Base-by-base conservation (phyloP, 2,797 vertebrate species). In the Pseudochirops corinnae region DNA sequence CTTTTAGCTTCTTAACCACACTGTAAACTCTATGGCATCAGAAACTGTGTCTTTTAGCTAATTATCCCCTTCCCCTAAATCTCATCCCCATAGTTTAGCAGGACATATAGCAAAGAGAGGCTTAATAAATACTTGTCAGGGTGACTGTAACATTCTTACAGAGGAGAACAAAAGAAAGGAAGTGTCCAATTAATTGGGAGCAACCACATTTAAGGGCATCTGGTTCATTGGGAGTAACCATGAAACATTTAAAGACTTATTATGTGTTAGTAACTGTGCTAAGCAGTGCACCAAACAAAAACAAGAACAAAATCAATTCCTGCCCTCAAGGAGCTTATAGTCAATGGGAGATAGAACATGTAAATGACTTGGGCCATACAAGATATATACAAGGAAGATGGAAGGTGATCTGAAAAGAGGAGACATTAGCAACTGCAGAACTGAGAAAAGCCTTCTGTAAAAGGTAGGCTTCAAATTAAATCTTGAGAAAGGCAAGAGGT, bases 11-110 rank as follows among this genome's bases (percentile, higher is more conserved):
- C 0, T 4, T 39, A 93, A 91, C 13, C 53, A 58, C 56, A 90
- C 0, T 90, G 4, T 16, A 91, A 56, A 14, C 62, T 55, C 94
- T 94, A 60, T 90, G 33, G 39, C 52, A 55, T 6, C 9, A 55
- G 52, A 96, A 28, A 53, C 56, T 57, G 6, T 92, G 14, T 95
- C 46, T 94, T 90, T 5, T 24, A 52, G 96, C 46, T 74, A n/a
- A 4, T 50, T 82, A 31, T 0, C 55, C 92, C 33, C 7, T 82
- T 24, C 18, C 67, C 16, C 33, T 0, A n/a, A 74, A 16, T 18
- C 33, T 5, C 13, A 21, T 39, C 67, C 4, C n/a, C n/a, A 82
- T 39, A 9, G 21, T 82, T 82, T 82, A 46, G n/a, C n/a, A 82
- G n/a, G 94, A 94, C 91, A 56, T 33, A 50, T 1, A 92, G 14